These are phyloP conservation scores for Phocoena phocoena DNA, from an alignment of 2,113 vertebrate species.

Conservation along the genomic window DNA sequence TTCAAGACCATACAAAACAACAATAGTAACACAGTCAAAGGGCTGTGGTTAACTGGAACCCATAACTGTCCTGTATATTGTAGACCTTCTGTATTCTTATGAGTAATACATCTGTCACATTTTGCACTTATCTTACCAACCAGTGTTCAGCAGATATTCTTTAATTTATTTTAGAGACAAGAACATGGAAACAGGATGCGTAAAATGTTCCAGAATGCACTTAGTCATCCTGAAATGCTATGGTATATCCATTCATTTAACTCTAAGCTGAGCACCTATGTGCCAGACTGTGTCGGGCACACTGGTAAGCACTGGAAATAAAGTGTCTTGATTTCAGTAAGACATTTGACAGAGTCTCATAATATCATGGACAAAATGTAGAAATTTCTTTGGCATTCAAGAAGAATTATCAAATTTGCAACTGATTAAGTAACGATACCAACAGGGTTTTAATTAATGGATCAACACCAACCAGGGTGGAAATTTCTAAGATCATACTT, in stretches of 20 bases:
- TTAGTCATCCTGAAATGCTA: background rate
- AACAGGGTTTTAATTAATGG: background rate
- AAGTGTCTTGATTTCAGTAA: constrained; percentile 10
- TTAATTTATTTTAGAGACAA: constrained; percentile 34
- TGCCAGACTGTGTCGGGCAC: background rate
- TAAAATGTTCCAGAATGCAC: constrained; percentile 13
- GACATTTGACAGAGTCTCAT: background rate
- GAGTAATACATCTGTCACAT: background rate
- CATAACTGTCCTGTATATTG: background rate
- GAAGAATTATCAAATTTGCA: background rate
- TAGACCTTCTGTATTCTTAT: background rate
- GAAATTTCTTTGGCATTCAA: constrained; percentile 3
- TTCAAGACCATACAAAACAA: background rate
- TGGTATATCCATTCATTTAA: background rate
- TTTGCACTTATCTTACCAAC: constrained; percentile 21
- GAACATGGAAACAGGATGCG: background rate
- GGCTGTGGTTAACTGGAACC: constrained; percentile 30
- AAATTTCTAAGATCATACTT: background rate
- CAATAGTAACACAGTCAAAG: background rate
- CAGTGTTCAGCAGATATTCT: background rate
- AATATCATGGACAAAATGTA: constrained; percentile 15
- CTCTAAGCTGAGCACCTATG: background rate
- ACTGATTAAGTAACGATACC: background rate
- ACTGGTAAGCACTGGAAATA: background rate
- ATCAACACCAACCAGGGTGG: background rate